phyloP scores from a whole-genome alignment of 2,113 vertebrate genomes.

The Trogon surrucura region DNA sequence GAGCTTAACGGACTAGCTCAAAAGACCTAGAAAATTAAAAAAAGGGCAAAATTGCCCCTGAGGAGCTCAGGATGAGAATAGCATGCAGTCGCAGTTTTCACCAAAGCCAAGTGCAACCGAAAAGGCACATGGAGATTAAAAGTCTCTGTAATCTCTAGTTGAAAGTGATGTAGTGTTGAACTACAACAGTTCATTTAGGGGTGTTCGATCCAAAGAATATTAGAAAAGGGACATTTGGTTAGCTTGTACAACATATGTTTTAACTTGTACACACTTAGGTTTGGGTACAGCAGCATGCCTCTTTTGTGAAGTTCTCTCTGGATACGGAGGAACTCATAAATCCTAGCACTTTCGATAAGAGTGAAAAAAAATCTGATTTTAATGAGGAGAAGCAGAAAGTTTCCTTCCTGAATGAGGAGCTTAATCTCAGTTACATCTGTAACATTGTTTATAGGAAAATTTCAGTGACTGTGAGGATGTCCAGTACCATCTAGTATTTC shows the following conservation, averaged over 20 bases:
- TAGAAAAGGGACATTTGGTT: not conserved
- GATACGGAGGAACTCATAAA: not conserved
- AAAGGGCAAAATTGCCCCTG: not conserved
- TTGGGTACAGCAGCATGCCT: not conserved
- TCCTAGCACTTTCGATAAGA: not conserved
- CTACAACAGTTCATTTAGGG: not conserved
- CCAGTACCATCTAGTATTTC: not conserved
- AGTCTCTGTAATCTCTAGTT: not conserved
- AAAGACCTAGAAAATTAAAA: not conserved
- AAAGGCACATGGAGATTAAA: fast-evolving
- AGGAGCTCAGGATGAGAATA: not conserved
- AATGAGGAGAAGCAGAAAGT: not conserved
- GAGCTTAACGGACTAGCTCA: not conserved
- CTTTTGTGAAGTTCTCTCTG: not conserved
- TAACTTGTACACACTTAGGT: not conserved
- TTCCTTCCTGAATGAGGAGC: not conserved
- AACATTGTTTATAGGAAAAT: not conserved
- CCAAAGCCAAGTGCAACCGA: not conserved
- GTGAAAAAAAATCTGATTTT: not conserved
- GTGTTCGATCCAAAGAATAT: not conserved
- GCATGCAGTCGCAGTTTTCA: not conserved
- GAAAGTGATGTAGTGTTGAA: not conserved
- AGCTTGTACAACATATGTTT: not conserved
- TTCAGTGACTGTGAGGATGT: not conserved
- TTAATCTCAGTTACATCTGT: not conserved